A percentile compares a stretch with the other conserved stretches of the same genome.
phyloP scores from a whole-genome alignment of 2,113 vertebrate genomes.

The Myotis brandtii region DNA sequence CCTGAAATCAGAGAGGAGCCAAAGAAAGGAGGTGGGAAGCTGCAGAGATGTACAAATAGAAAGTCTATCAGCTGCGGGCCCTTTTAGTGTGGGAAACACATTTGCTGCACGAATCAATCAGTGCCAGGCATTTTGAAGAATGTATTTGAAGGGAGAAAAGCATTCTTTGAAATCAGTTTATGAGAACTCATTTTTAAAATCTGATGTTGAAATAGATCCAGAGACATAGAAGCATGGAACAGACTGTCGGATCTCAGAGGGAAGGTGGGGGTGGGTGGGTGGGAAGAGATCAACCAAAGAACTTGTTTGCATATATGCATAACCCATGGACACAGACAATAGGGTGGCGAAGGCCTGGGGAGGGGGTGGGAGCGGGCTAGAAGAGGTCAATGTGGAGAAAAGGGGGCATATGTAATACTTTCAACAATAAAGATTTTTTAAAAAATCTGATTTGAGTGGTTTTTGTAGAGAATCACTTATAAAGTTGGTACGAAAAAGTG shows the following conservation, averaged over 20 bases:
- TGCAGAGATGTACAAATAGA: not conserved
- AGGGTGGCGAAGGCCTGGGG: too few relatives aligned
- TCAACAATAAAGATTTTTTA: too few relatives aligned
- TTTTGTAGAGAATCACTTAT: not conserved
- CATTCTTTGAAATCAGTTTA: not conserved
- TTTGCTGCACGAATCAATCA: not conserved
- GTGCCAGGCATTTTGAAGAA: not conserved
- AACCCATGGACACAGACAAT: too few relatives aligned
- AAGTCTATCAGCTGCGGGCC: not conserved
- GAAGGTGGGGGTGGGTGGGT: too few relatives aligned
- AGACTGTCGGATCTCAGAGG: too few relatives aligned
- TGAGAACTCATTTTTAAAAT: slow-evolving; percentile 10
- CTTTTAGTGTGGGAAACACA: not conserved
- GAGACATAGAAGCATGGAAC: too few relatives aligned
- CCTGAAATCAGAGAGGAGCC: not conserved
- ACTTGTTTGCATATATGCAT: too few relatives aligned
- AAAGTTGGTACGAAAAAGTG: not conserved
- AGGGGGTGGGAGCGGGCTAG: too few relatives aligned
- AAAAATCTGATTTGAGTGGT: not conserved
- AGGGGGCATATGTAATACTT: too few relatives aligned
- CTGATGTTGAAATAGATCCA: not conserved
- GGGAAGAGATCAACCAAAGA: too few relatives aligned
- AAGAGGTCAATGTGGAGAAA: too few relatives aligned
- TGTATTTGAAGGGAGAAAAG: not conserved
- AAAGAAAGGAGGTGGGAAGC: not conserved